Evolutionary conservation across 2,113 vertebrate genomes (phyloP).

Genomic region (Octodon degus): DNA sequence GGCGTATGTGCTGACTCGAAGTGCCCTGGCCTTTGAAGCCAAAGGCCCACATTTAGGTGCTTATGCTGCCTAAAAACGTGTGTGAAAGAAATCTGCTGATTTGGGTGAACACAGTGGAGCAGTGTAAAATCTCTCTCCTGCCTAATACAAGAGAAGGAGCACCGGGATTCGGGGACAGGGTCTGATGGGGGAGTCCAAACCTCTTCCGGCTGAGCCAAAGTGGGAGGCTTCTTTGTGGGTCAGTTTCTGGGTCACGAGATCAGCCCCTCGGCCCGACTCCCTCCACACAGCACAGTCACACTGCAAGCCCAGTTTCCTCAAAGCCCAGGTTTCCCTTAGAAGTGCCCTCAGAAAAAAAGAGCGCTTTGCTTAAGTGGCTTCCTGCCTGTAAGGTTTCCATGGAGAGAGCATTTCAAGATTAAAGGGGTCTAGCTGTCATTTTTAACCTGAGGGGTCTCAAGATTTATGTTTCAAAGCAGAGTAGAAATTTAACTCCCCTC

Average conservation of each 20-base stretch:
- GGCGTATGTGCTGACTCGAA: not conserved
- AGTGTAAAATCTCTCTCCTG: not conserved
- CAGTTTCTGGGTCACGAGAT: slow-evolving; percentile 34
- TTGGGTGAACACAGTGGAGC: not conserved
- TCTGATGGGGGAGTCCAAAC: not conserved
- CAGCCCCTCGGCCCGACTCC: not conserved
- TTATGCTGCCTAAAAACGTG: not conserved
- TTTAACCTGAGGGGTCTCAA: slow-evolving; percentile 66
- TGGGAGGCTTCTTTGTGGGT: not conserved
- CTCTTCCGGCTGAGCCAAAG: not conserved
- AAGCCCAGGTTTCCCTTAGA: slow-evolving; percentile 71
- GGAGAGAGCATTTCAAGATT: slow-evolving; percentile 73
- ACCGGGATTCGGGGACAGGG: not conserved
- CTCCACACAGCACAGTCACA: not conserved
- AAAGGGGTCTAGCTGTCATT: slow-evolving; percentile 72
- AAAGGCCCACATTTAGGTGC: not conserved
- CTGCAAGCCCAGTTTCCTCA: slow-evolving; percentile 55
- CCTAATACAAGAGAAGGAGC: not conserved
- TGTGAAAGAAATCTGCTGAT: not conserved
- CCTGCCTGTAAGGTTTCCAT: slow-evolving; percentile 59
- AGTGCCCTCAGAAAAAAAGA: not conserved
- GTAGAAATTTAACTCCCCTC: not conserved
- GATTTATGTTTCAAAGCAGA: slow-evolving; percentile 75
- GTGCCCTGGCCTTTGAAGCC: not conserved
- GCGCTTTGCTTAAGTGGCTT: slow-evolving; percentile 71